These are phyloP conservation scores for Cassiopea xamachana DNA, from an alignment of 30 jellyfish, hydroid and myxozoan species.

Conservation along the genomic window DNA sequence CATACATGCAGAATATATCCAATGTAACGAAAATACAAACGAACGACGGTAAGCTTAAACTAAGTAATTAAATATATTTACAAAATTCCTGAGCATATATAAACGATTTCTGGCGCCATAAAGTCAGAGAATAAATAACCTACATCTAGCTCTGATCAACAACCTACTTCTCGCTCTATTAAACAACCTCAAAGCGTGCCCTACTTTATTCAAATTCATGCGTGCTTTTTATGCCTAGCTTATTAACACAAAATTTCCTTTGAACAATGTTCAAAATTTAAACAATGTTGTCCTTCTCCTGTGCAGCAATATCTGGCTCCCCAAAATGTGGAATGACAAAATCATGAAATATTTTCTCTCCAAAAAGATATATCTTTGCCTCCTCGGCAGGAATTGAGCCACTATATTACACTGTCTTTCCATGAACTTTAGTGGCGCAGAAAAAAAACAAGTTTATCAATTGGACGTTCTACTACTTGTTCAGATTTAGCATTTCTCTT, in stretches of 20 bases:
- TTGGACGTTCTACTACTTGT: neutral
- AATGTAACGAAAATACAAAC: neutral
- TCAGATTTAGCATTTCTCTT: neutral
- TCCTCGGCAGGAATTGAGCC: constrained; percentile 28
- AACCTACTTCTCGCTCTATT: neutral
- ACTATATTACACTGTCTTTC: neutral
- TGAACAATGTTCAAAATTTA: too few species aligned
- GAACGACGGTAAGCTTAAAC: neutral
- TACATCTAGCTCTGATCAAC: neutral
- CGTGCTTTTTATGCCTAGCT: neutral
- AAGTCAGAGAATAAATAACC: neutral
- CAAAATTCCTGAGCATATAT: neutral
- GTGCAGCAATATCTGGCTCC: neutral
- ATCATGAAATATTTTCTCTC: neutral
- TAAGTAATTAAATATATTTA: too few species aligned
- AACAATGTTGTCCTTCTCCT: neutral
- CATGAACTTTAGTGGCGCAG: constrained; percentile 20
- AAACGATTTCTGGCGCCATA: neutral
- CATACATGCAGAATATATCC: neutral
- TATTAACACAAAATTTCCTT: neutral
- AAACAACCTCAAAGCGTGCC: neutral
- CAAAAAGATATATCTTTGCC: neutral
- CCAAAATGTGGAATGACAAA: neutral
- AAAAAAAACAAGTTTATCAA: constrained; percentile 9
- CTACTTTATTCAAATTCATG: neutral